These are phyloP conservation scores for Erithacus rubecula DNA, from an alignment of 2,797 vertebrate species.

Conservation along the genomic window DNA sequence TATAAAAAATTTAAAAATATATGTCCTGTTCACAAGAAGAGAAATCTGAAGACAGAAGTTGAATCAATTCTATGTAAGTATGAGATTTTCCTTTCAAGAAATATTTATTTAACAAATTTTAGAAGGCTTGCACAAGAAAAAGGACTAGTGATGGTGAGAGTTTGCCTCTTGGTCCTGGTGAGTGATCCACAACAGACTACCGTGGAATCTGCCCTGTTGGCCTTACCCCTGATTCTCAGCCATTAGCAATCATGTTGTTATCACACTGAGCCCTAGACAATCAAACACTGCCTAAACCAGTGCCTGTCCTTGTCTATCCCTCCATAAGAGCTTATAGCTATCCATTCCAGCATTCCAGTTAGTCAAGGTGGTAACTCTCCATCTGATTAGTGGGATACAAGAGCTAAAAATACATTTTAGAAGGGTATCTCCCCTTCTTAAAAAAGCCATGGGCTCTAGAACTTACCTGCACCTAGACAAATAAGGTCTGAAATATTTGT, in stretches of 20 bases:
- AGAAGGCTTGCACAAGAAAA: not conserved
- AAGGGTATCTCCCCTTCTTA: not conserved
- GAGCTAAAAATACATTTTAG: not conserved
- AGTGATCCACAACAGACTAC: not conserved
- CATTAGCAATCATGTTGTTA: not conserved
- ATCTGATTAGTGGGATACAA: not conserved
- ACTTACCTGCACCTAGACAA: not conserved
- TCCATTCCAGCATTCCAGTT: not conserved
- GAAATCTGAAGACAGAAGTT: not conserved
- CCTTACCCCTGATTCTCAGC: not conserved
- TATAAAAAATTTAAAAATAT: not conserved
- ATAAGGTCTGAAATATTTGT: not conserved
- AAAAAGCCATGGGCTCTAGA: not conserved
- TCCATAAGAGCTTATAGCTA: not conserved
- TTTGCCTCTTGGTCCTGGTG: not conserved
- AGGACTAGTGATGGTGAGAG: not conserved
- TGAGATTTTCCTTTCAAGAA: not conserved
- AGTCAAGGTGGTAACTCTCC: not conserved
- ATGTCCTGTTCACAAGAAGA: not conserved
- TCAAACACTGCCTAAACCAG: not conserved
- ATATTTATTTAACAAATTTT: not conserved
- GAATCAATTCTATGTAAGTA: not conserved
- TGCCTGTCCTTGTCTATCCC: not conserved
- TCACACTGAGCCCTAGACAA: not conserved
- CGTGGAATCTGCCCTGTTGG: not conserved